phyloP scores from a whole-genome alignment of 37 sponge, comb jelly and placozoan species.

The Lycopodina hypogea region DNA sequence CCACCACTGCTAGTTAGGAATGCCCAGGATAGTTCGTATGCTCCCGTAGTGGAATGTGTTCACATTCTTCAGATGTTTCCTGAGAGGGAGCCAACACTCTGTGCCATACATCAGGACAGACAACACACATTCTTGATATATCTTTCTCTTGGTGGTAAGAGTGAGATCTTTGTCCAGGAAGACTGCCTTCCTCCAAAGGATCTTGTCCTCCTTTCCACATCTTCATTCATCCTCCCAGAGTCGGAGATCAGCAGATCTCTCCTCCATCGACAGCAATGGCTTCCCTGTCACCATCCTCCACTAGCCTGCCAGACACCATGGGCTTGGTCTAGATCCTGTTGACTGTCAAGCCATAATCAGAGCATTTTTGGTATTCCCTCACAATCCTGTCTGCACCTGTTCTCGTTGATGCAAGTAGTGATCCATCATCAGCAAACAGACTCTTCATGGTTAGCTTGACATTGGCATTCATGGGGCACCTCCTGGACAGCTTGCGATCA shows the following conservation, averaged over 20 bases:
- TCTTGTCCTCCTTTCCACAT: not conserved
- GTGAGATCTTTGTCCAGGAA: not conserved
- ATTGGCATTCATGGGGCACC: not conserved
- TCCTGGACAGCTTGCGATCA: slow-evolving; percentile 3
- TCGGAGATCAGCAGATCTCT: too few relatives aligned
- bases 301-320: slow-evolving; percentile 19
- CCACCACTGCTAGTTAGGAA: slow-evolving; percentile 22
- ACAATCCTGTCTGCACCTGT: not conserved
- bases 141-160: not conserved
- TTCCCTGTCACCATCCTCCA: not conserved
- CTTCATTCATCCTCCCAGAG: not conserved
- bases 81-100: slow-evolving; percentile 26
- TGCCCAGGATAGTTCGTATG: slow-evolving; percentile 16
- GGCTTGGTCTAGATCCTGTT: not conserved
- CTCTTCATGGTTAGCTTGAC: not conserved
- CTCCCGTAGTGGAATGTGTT: slow-evolving; percentile 24
- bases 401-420: slow-evolving; percentile 1
- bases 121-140: not conserved
- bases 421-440: slow-evolving; percentile 18
- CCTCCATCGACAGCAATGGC: too few relatives aligned
- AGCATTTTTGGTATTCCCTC: slow-evolving; percentile 4
- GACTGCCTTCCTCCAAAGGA: not conserved
- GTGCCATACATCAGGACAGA: slow-evolving; percentile 20
- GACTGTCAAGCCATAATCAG: slow-evolving; percentile 14
- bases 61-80: not conserved